Base-by-base conservation (phyloP, 2,797 vertebrate genomes). In the Lepidocolaptes lacrymiger region DNA sequence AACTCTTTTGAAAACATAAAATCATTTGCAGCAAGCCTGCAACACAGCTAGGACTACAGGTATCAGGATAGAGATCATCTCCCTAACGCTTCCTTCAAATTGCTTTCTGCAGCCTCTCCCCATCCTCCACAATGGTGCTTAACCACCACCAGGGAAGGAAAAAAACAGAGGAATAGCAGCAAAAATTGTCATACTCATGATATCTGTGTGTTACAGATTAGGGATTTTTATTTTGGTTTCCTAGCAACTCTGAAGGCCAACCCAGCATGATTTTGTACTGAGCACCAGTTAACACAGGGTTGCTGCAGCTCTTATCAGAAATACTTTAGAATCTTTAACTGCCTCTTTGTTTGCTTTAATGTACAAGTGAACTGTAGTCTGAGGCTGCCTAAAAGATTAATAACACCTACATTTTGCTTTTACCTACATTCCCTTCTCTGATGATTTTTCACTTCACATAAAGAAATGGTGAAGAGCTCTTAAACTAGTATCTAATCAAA, bases 181-280 rank as follows among this genome's bases (percentile, higher is more conserved):
- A 72, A 78, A 93, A 88, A 63, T 84, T n/a, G 12, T 79, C 77
- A 54, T 12, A 43, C 49, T 81, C n/a, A 11, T 49, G 62, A 17
- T 82, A 92, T 71, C 52, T 73, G 56, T 32, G 58, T 2, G 9
- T 67, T 67, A 62, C 59, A 95, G 84, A 85, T 43, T 4, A 46
- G 66, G 58, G 80, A 74, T 72, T 95, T 93, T 79, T 76, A 59
- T 59, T 85, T 56, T 49, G 18, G 77, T 95, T 83, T 90, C 90
- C 85, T 82, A 94, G 93, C 91, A 93, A 93, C 91, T 91, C 81
- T 72, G 56, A 64, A 55, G 87, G 66, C 78, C 56, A 51, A 39
- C 49, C 39, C 37, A 16, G 63, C 62, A 56, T 6, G 23, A 39
- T 68, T 95, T 89, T 68, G 12, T 44, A 54, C 30, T 4, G 6